Evolutionary conservation across 1,140 invertebrate species (phyloP).

Genomic region (Stenopsyche tienmushanensis): DNA sequence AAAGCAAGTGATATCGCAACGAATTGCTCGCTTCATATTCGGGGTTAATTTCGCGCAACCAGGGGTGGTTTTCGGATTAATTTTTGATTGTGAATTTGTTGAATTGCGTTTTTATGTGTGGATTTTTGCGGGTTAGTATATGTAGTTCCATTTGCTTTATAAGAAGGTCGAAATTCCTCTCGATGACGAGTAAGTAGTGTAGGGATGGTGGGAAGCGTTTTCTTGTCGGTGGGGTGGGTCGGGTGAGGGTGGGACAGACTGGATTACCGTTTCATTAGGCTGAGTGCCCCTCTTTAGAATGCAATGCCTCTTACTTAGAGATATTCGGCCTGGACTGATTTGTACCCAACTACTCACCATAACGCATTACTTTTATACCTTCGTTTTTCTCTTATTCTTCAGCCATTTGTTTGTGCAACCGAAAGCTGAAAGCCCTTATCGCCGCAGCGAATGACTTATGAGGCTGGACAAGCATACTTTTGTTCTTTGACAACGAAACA

Average conservation of each 20-base stretch:
- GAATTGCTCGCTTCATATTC: no score
- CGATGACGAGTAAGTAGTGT: no score
- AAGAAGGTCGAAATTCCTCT: no score
- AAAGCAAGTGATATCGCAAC: no score
- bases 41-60: no score
- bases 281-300: constrained; percentile 42
- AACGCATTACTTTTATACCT: constrained; percentile 16
- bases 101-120: not conserved
- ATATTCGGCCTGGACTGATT: constrained; percentile 31
- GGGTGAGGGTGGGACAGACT: constrained; percentile 20
- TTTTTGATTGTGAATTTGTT: not conserved
- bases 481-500: no score
- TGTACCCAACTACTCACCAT: constrained; percentile 31
- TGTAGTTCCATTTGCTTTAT: no score
- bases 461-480: no score
- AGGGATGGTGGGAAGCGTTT: no score
- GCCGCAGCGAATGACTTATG: no score
- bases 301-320: constrained; percentile 38
- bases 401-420: not conserved
- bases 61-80: not conserved
- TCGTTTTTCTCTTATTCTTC: not conserved
- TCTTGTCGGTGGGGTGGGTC: not conserved
- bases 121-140: not conserved
- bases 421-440: not conserved
- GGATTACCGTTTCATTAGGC: constrained; percentile 42